Percentiles rank a stretch among this genome's conserved stretches.
These are phyloP conservation scores for Tragopan temminckii DNA, from an alignment of 2,797 vertebrate genomes.

Conservation along the genomic window DNA sequence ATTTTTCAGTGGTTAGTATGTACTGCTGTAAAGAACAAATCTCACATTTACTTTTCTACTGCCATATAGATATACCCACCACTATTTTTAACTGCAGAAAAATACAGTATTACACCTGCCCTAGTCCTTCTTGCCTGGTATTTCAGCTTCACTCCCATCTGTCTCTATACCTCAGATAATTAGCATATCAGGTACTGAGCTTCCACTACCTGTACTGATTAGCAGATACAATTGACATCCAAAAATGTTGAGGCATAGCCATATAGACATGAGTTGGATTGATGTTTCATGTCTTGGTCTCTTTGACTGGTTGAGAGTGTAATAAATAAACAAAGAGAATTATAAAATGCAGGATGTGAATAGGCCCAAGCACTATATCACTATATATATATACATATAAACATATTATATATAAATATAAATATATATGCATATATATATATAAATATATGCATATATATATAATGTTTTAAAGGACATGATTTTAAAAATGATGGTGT, in stretches of 20 bases:
- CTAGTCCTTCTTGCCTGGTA: not conserved
- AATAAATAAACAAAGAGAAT: not conserved
- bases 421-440: no score
- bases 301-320: not conserved
- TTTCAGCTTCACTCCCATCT: not conserved
- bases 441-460: not conserved
- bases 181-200: accelerated
- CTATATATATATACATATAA: no score
- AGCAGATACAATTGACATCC: not conserved
- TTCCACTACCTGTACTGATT: not conserved
- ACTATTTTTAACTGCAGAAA: not conserved
- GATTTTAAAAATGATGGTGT: not conserved
- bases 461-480: not conserved
- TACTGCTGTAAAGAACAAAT: not conserved
- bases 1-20: accelerated
- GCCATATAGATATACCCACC: no score
- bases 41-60: not conserved
- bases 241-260: not conserved
- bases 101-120: not conserved
- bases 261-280: not conserved
- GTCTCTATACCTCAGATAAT: not conserved
- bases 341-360: not conserved
- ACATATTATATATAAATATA: no score
- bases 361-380: not conserved
- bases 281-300: not conserved